Evolutionary conservation across 2,888 invertebrate species (phyloP).

Genomic region (Lottia gigantea): DNA sequence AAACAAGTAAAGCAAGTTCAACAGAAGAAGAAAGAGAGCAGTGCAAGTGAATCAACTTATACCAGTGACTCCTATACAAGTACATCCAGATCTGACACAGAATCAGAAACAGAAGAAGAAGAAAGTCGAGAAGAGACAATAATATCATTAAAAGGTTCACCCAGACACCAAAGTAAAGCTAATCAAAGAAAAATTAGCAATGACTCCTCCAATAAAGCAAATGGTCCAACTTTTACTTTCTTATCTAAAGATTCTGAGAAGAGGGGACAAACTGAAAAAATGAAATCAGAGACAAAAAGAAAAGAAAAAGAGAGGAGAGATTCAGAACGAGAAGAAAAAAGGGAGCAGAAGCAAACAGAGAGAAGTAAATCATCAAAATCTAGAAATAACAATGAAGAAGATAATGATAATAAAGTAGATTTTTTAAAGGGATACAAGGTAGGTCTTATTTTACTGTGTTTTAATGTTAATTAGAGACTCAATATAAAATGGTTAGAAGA

Average conservation of each 20-base stretch:
- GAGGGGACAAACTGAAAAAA: background rate
- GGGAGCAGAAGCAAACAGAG: background rate
- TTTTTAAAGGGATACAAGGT: constrained; percentile 54
- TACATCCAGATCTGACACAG: constrained; percentile 18
- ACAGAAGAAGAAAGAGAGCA: background rate
- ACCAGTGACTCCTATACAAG: constrained; percentile 12
- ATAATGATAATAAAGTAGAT: constrained; percentile 37
- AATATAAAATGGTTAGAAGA: too few relatives aligned
- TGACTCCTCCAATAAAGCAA: constrained; percentile 22
- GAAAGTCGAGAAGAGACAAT: constrained; percentile 16
- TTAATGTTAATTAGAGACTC: too few relatives aligned
- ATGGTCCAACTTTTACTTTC: constrained; percentile 51
- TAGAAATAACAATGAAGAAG: background rate
- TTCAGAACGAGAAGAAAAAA: background rate
- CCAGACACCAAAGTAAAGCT: constrained; percentile 5
- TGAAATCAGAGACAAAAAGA: background rate
- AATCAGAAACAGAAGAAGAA: constrained; percentile 22
- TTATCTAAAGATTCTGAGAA: constrained; percentile 35
- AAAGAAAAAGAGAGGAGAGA: background rate
- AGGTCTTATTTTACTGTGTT: background rate
- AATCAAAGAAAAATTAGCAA: background rate
- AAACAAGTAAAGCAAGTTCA: constrained; percentile 5
- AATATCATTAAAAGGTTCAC: constrained; percentile 19
- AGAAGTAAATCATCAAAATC: background rate
- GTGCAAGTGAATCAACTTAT: background rate